Conservation (phyloP, 1,140 invertebrate species). For the Planococcus citri region DNA sequence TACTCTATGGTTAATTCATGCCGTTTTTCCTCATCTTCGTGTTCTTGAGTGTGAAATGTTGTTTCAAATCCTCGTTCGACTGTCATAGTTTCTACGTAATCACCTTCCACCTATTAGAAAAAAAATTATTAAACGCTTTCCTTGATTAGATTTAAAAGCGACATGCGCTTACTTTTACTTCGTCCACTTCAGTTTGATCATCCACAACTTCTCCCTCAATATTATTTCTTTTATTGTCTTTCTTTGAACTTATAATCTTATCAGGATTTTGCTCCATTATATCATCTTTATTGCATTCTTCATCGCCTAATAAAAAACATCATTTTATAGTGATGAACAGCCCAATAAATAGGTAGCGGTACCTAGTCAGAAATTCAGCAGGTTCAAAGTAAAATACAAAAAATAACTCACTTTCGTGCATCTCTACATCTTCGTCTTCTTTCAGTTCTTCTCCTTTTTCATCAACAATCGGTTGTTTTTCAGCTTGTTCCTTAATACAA, state of each 20-base stretch:
- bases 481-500: conserved; percentile 56
- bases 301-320: conserved; percentile 20
- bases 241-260: conserved; percentile 17
- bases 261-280: conserved; percentile 29
- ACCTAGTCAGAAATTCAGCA: too few relatives aligned
- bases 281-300: conserved; percentile 34
- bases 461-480: conserved; percentile 50
- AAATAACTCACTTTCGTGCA: conserved; percentile 40
- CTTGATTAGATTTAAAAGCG: conserved; percentile 12
- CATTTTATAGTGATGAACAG: too few relatives aligned
- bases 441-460: conserved; percentile 42
- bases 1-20: conserved; percentile 21
- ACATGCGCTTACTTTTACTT: background rate
- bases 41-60: conserved; percentile 47
- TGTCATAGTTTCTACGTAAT: conserved; percentile 49
- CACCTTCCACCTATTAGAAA: conserved; percentile 50
- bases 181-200: background rate
- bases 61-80: conserved; percentile 57
- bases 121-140: background rate
- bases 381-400: too few relatives aligned
- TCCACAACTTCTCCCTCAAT: conserved; percentile 21
- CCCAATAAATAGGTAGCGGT: too few relatives aligned
- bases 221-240: conserved; percentile 24
- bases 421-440: conserved; percentile 40
- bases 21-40: conserved; percentile 24